These are phyloP conservation scores for Mirounga angustirostris DNA, from an alignment of 2,113 vertebrate species.

Conservation along the genomic window DNA sequence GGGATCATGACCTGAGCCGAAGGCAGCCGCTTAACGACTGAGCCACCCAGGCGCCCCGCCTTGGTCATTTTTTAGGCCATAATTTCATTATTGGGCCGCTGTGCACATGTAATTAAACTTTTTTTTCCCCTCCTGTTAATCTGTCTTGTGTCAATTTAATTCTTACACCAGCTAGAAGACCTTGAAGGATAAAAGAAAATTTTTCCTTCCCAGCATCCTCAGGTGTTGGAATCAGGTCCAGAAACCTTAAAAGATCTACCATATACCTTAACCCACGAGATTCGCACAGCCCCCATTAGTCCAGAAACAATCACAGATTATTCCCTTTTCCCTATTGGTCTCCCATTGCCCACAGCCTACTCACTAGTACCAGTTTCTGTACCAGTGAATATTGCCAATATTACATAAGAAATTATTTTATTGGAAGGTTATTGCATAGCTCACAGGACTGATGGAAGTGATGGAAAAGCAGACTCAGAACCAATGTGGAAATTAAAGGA, in stretches of 20 bases:
- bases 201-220: no score
- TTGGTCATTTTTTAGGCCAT: not conserved
- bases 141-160: not conserved
- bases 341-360: not conserved
- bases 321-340: not conserved
- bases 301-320: constrained; percentile 4
- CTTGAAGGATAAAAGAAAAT: not conserved
- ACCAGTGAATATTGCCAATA: not conserved
- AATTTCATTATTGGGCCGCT: not conserved
- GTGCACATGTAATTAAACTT: not conserved
- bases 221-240: not conserved
- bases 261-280: not conserved
- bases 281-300: not conserved
- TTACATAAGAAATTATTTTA: constrained; percentile 22
- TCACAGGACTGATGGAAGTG: not conserved
- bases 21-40: no score
- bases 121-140: not conserved
- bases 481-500: not conserved
- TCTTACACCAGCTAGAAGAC: not conserved
- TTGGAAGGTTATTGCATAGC: not conserved
- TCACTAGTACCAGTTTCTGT: not conserved
- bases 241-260: not conserved
- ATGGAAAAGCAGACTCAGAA: not conserved
- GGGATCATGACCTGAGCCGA: no score
- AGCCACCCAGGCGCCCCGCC: not conserved